phyloP scores from a whole-genome alignment of 2,888 invertebrate species.

The Glyphotaelius pellucidus region DNA sequence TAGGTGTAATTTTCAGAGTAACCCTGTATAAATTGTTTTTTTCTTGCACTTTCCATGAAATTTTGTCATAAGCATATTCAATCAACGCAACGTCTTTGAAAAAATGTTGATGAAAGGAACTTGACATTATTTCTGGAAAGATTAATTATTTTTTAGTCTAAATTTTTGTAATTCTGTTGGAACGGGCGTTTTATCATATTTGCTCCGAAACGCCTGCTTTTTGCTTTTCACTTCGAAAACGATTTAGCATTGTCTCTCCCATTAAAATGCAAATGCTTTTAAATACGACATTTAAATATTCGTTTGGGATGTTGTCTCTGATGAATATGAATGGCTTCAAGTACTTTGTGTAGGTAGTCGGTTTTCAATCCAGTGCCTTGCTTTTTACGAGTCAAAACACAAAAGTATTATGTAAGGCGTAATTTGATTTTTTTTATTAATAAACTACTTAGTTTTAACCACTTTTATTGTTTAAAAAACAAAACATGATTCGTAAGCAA shows the following conservation, averaged over 20 bases:
- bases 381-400: neutral
- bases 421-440: neutral
- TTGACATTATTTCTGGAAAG: neutral
- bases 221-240: neutral
- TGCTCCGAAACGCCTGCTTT: neutral
- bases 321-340: slow-evolving; percentile 12
- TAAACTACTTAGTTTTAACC: too few relatives aligned
- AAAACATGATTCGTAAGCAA: too few relatives aligned
- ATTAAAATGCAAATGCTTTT: slow-evolving; percentile 27
- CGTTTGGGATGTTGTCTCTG: slow-evolving; percentile 9
- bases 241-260: slow-evolving; percentile 6
- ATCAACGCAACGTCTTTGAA: neutral
- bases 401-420: neutral
- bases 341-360: neutral
- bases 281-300: slow-evolving; percentile 25
- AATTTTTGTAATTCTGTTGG: neutral
- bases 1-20: neutral
- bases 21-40: neutral
- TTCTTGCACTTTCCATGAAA: neutral
- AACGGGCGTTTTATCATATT: neutral
- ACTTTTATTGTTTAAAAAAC: too few relatives aligned
- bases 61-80: neutral
- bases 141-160: neutral
- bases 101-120: neutral
- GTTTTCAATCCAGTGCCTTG: neutral